Evolutionary conservation across 2,888 invertebrate species (phyloP).

Genomic region (Dolomedes plantarius): DNA sequence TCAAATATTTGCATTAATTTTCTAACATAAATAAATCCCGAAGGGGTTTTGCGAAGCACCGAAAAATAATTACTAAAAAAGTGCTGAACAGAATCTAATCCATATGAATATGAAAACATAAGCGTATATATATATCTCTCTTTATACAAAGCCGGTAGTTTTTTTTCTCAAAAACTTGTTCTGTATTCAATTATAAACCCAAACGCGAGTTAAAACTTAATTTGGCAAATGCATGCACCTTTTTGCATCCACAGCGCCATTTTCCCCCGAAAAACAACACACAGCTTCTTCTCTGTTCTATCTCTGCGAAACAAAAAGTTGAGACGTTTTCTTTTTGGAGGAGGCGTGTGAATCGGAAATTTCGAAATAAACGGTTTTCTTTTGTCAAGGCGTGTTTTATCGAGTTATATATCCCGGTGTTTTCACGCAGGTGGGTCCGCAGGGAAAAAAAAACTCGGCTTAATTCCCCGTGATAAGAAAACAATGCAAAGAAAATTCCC

Average conservation of each 20-base stretch:
- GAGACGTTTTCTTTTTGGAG: background rate
- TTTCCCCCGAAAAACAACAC: too few species aligned
- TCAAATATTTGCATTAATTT: background rate
- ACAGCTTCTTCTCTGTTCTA: too few species aligned
- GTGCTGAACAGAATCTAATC: background rate
- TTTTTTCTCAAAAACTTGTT: background rate
- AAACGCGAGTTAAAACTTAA: background rate
- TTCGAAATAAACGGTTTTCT: background rate
- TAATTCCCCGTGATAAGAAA: background rate
- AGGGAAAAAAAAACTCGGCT: background rate
- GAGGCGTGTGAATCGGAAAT: background rate
- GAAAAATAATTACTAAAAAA: background rate
- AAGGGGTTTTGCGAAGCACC: background rate
- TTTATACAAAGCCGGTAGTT: background rate
- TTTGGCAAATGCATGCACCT: background rate
- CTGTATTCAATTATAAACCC: background rate
- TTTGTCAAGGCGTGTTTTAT: background rate
- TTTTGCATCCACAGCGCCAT: too few species aligned
- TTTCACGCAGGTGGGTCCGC: background rate
- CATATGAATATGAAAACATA: background rate
- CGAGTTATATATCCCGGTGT: background rate
- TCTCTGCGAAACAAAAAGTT: background rate
- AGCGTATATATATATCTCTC: background rate
- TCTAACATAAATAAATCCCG: background rate
- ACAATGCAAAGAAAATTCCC: background rate